Evolutionary conservation across 2,113 vertebrate genomes (phyloP), one percentile per base, ranked within the genome.

Genomic region (Labeo catla): DNA sequence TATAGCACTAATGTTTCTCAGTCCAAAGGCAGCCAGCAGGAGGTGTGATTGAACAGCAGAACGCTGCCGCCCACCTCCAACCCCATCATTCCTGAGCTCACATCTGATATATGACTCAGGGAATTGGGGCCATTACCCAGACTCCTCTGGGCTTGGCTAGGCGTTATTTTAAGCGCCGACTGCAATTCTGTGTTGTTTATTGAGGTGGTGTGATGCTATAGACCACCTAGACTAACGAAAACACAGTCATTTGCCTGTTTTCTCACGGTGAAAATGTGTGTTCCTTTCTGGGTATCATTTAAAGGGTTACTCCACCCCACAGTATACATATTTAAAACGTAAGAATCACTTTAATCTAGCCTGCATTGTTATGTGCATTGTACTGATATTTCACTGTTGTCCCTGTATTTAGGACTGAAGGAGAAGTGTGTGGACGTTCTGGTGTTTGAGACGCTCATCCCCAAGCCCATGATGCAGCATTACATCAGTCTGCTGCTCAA

Each of bases 391-490:
- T 28, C 28, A 28, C 19, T 57, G 82, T n/a, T 85, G 12, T 84
- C 9, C 76, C 73, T 11, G 68, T 28, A 0, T 49, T 76, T 93
- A 99, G 98, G 98, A 90, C 93, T 99, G 92, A 98, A 98, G 91
- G 98, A 99, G 93, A 99, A 97, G 89, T 98, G 98, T 0, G 98
- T 99, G 87, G 98, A 99, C 94, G 97, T 96, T 92, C 94, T 99
- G 87, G 97, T 99, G 86, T 99, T 99, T 0, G 98, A 99, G 93
- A 98, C 97, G 0, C 97, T 99, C 34, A 96, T 99, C 89, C 98
- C 98, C 77, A 99, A 99, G 94, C 96, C 98, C 77, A 99, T 99
- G 98, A 97, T 99, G 96, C 98, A 99, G 88, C 98, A 99, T 89
- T 99, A 99, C 89, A 98, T 99, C 86, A 97, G 98, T 87, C 96